Conservation (phyloP, 2,113 vertebrate genomes). For the Elanus axillaris region DNA sequence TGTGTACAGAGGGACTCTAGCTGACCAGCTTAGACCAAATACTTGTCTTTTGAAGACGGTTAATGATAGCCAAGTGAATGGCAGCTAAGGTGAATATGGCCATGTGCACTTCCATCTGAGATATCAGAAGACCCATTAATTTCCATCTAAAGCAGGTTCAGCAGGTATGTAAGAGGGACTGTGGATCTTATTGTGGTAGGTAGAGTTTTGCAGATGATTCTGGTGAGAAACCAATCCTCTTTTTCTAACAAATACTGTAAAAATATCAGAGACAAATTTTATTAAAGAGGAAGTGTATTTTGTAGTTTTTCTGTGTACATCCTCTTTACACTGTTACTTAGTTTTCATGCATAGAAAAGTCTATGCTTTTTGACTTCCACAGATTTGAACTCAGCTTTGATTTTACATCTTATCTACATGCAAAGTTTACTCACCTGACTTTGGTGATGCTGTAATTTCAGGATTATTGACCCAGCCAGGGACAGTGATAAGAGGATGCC, state of each 20-base stretch:
- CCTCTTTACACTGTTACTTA: neutral
- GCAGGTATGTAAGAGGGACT: neutral
- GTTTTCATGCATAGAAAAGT: neutral
- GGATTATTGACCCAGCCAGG: neutral
- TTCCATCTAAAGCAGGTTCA: neutral
- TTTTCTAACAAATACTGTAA: neutral
- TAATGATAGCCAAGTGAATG: neutral
- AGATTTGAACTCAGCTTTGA: neutral
- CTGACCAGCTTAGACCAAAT: neutral
- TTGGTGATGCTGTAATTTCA: neutral
- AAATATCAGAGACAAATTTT: neutral
- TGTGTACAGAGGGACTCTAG: neutral
- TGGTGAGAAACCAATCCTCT: neutral
- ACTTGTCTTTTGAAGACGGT: neutral
- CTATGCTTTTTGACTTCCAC: neutral
- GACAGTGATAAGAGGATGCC: neutral
- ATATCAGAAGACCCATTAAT: neutral
- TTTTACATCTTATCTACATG: neutral
- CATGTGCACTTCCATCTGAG: neutral
- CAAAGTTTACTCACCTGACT: neutral
- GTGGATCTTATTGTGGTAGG: neutral
- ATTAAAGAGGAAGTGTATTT: neutral
- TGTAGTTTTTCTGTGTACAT: neutral
- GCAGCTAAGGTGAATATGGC: neutral
- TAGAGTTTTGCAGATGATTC: neutral